Conservation (phyloP, 2,113 vertebrate genomes). For the Podilymbus podiceps region DNA sequence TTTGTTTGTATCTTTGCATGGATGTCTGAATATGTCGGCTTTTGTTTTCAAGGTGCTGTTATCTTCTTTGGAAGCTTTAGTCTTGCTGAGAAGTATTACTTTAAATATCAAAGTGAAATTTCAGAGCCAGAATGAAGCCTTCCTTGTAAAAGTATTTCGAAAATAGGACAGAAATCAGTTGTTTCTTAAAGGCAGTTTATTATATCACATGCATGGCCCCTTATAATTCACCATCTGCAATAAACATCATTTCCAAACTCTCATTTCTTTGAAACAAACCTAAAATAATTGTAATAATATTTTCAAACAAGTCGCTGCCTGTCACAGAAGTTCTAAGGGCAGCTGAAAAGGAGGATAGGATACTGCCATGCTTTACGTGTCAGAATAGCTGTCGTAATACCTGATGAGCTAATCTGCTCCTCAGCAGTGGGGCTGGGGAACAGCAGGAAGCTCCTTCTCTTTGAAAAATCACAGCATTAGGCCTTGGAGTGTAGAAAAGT, state of each 20-base stretch:
- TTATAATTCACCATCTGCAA: constrained; percentile 21
- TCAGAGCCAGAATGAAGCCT: not conserved
- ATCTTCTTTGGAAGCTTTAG: not conserved
- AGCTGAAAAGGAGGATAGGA: not conserved
- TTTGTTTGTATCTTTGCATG: not conserved
- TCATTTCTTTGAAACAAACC: not conserved
- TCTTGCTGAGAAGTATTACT: not conserved
- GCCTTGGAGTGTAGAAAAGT: not conserved
- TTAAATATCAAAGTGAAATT: not conserved
- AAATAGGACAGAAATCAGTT: not conserved
- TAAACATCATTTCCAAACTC: constrained; percentile 7
- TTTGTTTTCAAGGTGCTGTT: not conserved
- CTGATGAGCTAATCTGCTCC: not conserved
- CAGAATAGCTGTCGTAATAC: not conserved
- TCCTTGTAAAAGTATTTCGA: not conserved
- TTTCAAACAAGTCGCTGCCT: not conserved
- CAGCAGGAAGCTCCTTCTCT: not conserved
- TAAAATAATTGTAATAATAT: not conserved
- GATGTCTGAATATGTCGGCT: not conserved
- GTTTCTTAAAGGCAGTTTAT: constrained; percentile 9
- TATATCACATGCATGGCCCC: not conserved
- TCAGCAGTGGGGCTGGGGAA: not conserved
- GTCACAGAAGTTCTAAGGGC: not conserved
- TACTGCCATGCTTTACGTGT: not conserved
- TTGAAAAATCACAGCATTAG: not conserved